A percentile compares a stretch with the other conserved stretches of the same genome.
Conservation (phyloP, 2,888 invertebrate species). For the Oscheius onirici region DNA sequence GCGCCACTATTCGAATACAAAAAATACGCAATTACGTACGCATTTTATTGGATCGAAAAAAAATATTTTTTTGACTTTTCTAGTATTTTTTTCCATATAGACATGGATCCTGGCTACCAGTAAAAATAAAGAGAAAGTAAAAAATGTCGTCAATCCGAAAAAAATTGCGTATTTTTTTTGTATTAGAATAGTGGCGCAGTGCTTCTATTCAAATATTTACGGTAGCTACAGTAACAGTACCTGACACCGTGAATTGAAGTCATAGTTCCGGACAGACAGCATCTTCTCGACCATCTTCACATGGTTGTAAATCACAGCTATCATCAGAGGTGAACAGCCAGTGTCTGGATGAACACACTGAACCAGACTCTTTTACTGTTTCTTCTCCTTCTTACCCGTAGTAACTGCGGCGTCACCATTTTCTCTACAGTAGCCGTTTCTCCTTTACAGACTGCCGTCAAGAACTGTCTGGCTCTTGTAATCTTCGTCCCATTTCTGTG, state of each 20-base stretch:
- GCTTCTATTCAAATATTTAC: too few species aligned
- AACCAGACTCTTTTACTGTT: neutral
- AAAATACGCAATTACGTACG: too few species aligned
- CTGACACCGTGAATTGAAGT: slow-evolving; percentile 1
- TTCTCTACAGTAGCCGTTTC: slow-evolving; percentile 38
- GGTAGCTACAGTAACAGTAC: too few species aligned
- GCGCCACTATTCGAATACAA: too few species aligned
- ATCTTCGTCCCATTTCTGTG: slow-evolving; percentile 36
- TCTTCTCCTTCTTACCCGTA: slow-evolving; percentile 30
- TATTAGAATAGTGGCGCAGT: too few species aligned
- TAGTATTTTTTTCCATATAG: too few species aligned
- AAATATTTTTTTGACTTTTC: too few species aligned
- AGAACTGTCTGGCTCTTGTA: slow-evolving; percentile 41
- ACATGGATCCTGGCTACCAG: too few species aligned
- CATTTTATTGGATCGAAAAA: too few species aligned
- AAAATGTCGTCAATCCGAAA: too few species aligned
- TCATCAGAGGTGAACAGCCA: slow-evolving; percentile 55
- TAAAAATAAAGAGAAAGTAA: too few species aligned
- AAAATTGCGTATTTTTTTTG: too few species aligned
- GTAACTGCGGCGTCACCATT: slow-evolving; percentile 42
- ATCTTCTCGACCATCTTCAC: slow-evolving; percentile 21
- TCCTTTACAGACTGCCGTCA: slow-evolving; percentile 45
- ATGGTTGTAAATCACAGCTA: slow-evolving; percentile 60
- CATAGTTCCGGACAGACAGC: slow-evolving; percentile 1
- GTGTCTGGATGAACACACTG: slow-evolving; percentile 61